Evolutionary conservation across 2,797 vertebrate genomes (phyloP).

Genomic region (Pangasius mekongensis): DNA sequence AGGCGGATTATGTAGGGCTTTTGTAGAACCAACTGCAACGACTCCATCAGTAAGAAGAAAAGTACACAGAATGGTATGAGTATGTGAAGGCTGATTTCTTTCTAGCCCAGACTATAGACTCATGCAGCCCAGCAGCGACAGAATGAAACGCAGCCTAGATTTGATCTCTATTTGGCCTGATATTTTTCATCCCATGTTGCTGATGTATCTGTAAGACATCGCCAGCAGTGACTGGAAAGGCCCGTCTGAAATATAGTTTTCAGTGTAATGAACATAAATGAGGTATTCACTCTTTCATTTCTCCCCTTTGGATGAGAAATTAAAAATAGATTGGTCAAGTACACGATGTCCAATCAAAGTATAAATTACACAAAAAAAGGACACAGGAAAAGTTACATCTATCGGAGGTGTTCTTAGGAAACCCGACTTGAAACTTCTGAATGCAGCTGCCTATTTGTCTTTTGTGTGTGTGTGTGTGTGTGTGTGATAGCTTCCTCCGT

Average conservation of each 20-base stretch:
- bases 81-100: neutral
- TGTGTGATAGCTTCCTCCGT: no score
- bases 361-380: neutral
- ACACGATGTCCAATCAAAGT: neutral
- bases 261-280: neutral
- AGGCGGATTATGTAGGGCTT: no score
- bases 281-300: neutral
- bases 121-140: neutral
- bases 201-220: neutral
- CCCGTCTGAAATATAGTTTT: neutral
- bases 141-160: neutral
- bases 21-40: neutral
- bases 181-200: neutral
- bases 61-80: neutral
- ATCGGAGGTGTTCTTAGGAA: neutral
- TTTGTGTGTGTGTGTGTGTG: neutral
- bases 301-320: neutral
- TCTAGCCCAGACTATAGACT: neutral
- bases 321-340: neutral
- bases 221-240: neutral
- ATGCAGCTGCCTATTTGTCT: neutral
- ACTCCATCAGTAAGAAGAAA: neutral
- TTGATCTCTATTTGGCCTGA: neutral
- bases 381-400: neutral
- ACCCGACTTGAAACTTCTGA: neutral